A percentile compares a stretch with the other conserved stretches of the same genome.
These are phyloP conservation scores for Orestias chungarensis DNA, from an alignment of 2,797 vertebrate species.

Conservation along the genomic window DNA sequence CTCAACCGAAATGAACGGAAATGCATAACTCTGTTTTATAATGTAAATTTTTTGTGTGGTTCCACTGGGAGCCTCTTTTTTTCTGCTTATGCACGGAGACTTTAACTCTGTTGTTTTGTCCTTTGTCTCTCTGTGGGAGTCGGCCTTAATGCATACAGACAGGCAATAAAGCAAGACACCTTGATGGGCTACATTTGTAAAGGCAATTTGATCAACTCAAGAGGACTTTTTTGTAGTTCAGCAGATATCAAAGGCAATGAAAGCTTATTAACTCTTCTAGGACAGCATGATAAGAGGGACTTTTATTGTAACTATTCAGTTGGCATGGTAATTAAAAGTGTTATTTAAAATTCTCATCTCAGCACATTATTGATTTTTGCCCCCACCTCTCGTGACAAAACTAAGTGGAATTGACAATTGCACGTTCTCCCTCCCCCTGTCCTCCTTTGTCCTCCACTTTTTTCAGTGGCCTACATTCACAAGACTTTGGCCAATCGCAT, in stretches of 20 bases:
- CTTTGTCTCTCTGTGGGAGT: constrained; percentile 15
- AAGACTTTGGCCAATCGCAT: constrained; percentile 49
- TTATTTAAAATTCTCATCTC: constrained; percentile 73
- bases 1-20: background rate
- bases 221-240: constrained; percentile 59
- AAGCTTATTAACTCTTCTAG: constrained; percentile 45
- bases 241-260: constrained; percentile 52
- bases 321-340: constrained; percentile 68
- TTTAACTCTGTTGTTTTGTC: constrained; percentile 18
- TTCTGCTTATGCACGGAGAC: background rate
- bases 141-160: constrained; percentile 23
- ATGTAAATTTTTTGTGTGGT: background rate
- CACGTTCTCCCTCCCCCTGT: constrained; percentile 22
- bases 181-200: constrained; percentile 55
- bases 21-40: background rate
- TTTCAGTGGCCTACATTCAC: constrained; percentile 44
- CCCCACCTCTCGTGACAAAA: constrained; percentile 50
- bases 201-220: constrained; percentile 57
- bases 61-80: background rate
- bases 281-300: constrained; percentile 11
- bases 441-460: constrained; percentile 62
- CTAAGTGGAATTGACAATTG: constrained; percentile 67
- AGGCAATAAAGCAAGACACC: constrained; percentile 14
- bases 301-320: constrained; percentile 49
- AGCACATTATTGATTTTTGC: constrained; percentile 62